A percentile compares a stretch with the other conserved stretches of the same genome.
Evolutionary conservation across 2,888 invertebrate genomes (phyloP).

Genomic region (Leptodirus hochenwartii): DNA sequence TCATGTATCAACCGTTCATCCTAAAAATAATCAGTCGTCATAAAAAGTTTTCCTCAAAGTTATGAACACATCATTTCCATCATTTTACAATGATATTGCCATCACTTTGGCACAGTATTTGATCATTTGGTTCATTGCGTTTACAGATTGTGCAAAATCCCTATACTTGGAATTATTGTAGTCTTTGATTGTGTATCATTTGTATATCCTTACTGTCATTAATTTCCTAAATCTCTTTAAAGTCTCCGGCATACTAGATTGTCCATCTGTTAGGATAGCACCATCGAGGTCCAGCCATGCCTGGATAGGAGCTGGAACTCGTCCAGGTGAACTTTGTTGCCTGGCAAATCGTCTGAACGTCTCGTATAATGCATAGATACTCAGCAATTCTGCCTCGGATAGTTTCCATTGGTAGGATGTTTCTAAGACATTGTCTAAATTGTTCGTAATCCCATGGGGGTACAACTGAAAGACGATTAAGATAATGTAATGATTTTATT

Average conservation of each 20-base stretch:
- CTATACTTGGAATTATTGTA: too few relatives aligned
- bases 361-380: constrained; percentile 46
- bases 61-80: too few relatives aligned
- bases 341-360: constrained; percentile 42
- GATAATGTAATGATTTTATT: too few relatives aligned
- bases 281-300: constrained; percentile 47
- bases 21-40: too few relatives aligned
- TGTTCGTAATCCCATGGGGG: constrained; percentile 16
- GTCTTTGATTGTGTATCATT: too few relatives aligned
- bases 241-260: constrained; percentile 35
- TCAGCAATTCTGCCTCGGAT: constrained; percentile 38
- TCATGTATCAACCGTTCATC: too few relatives aligned
- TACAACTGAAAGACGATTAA: constrained; percentile 16
- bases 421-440: constrained; percentile 18
- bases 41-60: too few relatives aligned
- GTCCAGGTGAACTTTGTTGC: constrained; percentile 21
- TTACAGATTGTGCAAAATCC: too few relatives aligned
- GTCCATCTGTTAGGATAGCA: constrained; percentile 43
- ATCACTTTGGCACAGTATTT: constrained; percentile 37
- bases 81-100: too few relatives aligned
- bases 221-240: constrained; percentile 13
- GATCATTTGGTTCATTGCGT: too few relatives aligned
- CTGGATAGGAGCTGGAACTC: constrained; percentile 26
- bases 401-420: constrained; percentile 45
- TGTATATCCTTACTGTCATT: constrained; percentile 13